Percentiles rank a stretch among this genome's conserved stretches.
Evolutionary conservation across 1,140 invertebrate species (phyloP).

Genomic region (Neodiprion fabricii): DNA sequence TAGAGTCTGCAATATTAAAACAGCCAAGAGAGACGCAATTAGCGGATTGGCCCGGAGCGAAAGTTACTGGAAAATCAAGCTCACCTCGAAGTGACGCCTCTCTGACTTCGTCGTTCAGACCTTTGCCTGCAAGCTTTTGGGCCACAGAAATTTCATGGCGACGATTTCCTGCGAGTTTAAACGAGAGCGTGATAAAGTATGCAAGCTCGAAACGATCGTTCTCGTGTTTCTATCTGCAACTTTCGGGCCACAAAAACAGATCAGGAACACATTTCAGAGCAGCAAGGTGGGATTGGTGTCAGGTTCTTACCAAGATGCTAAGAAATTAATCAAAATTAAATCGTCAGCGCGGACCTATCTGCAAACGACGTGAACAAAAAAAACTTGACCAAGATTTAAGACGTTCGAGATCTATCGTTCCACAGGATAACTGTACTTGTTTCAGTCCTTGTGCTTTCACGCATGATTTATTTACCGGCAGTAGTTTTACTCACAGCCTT

Average conservation of each 20-base stretch:
- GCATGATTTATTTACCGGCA: not conserved
- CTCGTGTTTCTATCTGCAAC: not conserved
- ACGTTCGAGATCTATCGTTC: not conserved
- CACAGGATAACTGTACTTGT: not conserved
- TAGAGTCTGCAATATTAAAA: slow-evolving; percentile 1
- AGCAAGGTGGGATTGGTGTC: too few species aligned
- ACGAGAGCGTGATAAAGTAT: not conserved
- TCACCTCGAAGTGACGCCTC: too few species aligned
- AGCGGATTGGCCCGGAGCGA: slow-evolving; percentile 1
- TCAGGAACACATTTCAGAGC: not conserved
- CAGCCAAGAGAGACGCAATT: not conserved
- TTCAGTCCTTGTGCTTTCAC: not conserved
- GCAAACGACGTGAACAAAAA: not conserved
- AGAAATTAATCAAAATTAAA: too few species aligned
- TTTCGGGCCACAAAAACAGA: not conserved
- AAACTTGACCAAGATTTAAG: not conserved
- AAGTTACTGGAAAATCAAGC: not conserved
- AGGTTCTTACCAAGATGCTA: too few species aligned
- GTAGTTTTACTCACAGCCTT: not conserved
- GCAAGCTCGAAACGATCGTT: not conserved
- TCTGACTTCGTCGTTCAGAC: too few species aligned
- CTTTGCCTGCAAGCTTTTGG: not conserved
- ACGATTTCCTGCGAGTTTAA: not conserved
- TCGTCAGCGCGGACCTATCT: too few species aligned
- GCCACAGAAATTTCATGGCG: not conserved